phyloP scores from a whole-genome alignment of 1,140 invertebrate genomes.

The Diachasmimorpha longicaudata region DNA sequence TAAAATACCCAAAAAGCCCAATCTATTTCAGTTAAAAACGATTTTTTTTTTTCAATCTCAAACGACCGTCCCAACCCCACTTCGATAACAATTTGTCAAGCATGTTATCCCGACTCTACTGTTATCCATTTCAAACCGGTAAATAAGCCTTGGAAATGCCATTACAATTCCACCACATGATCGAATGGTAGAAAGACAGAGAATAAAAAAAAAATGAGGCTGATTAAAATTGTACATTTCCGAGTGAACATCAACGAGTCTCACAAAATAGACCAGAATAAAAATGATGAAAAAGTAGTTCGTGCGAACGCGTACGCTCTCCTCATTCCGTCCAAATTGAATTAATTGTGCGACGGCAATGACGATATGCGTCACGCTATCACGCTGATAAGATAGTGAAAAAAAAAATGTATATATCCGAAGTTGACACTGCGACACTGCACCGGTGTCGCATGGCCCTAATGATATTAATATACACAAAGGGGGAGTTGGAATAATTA shows the following conservation, averaged over 20 bases:
- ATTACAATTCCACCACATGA: background rate
- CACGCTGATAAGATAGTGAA: background rate
- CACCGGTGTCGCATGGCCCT: background rate
- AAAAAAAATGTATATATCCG: background rate
- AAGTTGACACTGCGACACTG: background rate
- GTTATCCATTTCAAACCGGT: background rate
- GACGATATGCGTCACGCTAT: background rate
- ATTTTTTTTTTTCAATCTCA: background rate
- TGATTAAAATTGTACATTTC: slow-evolving; percentile 19
- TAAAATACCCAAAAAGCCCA: background rate
- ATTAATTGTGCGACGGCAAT: background rate
- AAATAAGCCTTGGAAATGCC: background rate
- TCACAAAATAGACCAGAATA: slow-evolving; percentile 3
- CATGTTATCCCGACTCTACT: background rate
- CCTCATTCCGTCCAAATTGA: background rate
- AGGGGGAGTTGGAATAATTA: background rate
- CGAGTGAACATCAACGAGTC: background rate
- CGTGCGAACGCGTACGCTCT: slow-evolving; percentile 10
- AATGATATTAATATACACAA: slow-evolving; percentile 6
- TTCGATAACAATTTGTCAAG: background rate
- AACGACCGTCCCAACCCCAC: background rate
- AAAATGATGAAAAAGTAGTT: slow-evolving; percentile 13
- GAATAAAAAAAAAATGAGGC: background rate
- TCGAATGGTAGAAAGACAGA: background rate
- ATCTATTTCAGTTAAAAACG: background rate